Base-by-base conservation (phyloP, 2,797 vertebrate species). In the Denticeps clupeoides region DNA sequence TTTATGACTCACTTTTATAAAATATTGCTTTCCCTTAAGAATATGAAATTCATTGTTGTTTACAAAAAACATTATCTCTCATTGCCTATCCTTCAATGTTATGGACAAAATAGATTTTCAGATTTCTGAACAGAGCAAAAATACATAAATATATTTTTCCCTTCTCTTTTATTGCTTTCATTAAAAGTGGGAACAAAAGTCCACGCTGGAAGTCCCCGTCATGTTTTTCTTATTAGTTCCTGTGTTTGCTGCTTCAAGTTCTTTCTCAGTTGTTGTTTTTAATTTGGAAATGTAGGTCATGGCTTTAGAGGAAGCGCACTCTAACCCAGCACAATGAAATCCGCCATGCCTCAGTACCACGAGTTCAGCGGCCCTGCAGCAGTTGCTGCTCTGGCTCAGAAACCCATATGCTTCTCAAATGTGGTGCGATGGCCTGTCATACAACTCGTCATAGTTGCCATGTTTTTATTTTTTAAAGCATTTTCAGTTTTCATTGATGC, bases 281-380 rank as follows among this genome's bases (percentile, higher is more conserved):
- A 68, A 74, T 75, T 75, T 72, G 59, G 41, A 46, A 72, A 78
- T 74, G 67, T 80, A 70, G 71, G 73, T 70, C 70, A 71, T 43
- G 27, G 56, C 67, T 70, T 66, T 60, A 50, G 49, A 69, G 62
- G 61, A 70, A 62, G 50, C 22, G 15, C 43, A 42, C 46, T 41
- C 25, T 45, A 44, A 47, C 24, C 38, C 27, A 19, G 38, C 35
- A 15, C 12, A 40, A 29, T 13, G 11, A 43, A 46, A 46, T 21
- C 16, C 45, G 56, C 32, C 33, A 18, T 9, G 16, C 44, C 48
- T 49, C 45, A n/a, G 11, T 28, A 27, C 28, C 9, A 11, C 27
- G n/a, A 10, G 28, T 7, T 28, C 3, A 28, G 2, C 6, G 10
- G 28, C 26, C 28, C 26, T 28, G 29, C 9, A 7, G n/a, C 37